Evolutionary conservation across 2,888 invertebrate species (phyloP), one percentile per base, ranked within the genome.

Genomic region (Cancer borealis): DNA sequence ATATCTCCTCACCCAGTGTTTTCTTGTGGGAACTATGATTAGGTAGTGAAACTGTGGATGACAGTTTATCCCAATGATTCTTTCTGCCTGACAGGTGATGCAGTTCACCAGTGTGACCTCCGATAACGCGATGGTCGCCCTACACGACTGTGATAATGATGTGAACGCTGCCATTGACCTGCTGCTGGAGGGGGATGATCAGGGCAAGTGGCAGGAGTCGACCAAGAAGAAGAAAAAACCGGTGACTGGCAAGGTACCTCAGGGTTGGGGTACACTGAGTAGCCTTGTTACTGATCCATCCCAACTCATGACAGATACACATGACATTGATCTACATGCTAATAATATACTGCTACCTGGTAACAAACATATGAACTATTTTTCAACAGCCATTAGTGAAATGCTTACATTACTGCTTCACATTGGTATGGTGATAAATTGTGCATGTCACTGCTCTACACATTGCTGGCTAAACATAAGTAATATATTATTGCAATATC

Each of bases 121-220:
- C 96, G 99, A 99, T 96, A 98, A 98, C 97, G 99, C 98, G 93
- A 98, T 98, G 96, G 98, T 98, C 96, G 99, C 99, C 95, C 97
- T 99, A 94, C 98, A 99, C 96, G 99, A 99, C 97, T 98, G 98
- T 96, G 98, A 99, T 97, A 98, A 98, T 96, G 99, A 99, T 97
- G 97, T 98, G 96, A 98, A 98, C 96, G 97, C 97, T 96, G 99
- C 99, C 95, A 98, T 98, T 96, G 98, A 98, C 96, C 97, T 98
- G 97, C 97, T 98, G 95, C 97, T 98, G 92, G 98, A 98, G 96
- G 98, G 98, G 95, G 97, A 97, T 90, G 97, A 97, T 96, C 97
- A 97, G 95, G 95, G 95, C 45, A 92, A 93, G 73, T 96, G 96
- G 96, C 95, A 94, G 39, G 96, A 96, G 87, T 92, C 95, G 17